Base-by-base conservation (phyloP, 2,888 invertebrate species). In the Orthonevra nobilis region DNA sequence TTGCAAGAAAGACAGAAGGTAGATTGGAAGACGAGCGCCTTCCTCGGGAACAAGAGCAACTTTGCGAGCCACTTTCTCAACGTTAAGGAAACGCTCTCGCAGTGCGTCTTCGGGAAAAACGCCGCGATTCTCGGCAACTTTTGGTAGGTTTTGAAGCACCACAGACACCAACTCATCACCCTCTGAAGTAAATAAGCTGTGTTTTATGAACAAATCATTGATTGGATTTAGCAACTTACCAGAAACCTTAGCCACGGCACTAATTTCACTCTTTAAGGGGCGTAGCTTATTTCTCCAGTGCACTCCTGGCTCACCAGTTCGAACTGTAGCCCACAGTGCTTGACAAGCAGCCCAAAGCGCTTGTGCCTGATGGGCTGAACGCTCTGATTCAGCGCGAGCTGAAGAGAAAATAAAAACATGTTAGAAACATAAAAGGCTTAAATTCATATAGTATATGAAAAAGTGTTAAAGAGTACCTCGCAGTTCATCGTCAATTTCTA, bases 331-430 rank as follows among this genome's bases (percentile, higher is more conserved):
- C 85, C 94, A 92, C 30, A 98, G 90, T 1, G 96, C 93, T 85
- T 97, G 96, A 84, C 96, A 97, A 0, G 98, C 96, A 81, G 96
- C 93, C 98, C 98, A 98, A 82, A 98, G 90, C 20, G 96, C 92
- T 88, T 97, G 97, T 0, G 97, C 94, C 81, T 94, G 92, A 32
- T 93, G 92, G 0, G 94, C 93, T 64, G 92, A 92, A 81, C 92
- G 92, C 84, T 96, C 96, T 1, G 93, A 92, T 77, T 93, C 92
- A 40, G 93, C 91, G 6, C 94, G 92, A 81, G 91, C 95, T 95
- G 85, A 17, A 2, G 42, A 54, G 7, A 42, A 50, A 9, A 42
- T 1, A 56, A 2, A 15, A 52, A 19, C 5, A 1, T n/a, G 12
- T 42, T 46, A 12, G 34, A 44, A 40, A 30, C 2, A 0, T 10